Base-by-base conservation (phyloP, 2,888 invertebrate species). In the Drosophila setosimentum region DNA sequence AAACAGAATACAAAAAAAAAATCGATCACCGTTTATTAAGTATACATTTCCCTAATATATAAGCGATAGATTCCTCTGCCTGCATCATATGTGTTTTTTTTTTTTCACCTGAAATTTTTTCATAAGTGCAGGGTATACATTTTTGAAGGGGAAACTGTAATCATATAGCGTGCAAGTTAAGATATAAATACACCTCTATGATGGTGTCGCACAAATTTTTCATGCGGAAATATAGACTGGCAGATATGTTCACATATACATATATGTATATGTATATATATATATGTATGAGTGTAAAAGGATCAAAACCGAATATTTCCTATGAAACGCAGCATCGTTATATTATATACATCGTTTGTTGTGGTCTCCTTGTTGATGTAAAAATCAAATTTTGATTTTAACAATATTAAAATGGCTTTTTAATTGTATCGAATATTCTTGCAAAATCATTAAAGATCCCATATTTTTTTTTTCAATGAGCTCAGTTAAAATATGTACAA, bases 191-290 rank as follows among this genome's bases (percentile, higher is more conserved):
- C 3, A 69, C 24, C 53, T 61, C 59, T 49, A 60, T 60, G 37
- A 61, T 21, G 35, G 8, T 27, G 30, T 62, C 42, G 13, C 21
- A 1, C 21, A 67, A 58, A 42, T 16, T 53, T 45, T 49, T 49
- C 49, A 62, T 21, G 73, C 48, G 57, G 30, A 68, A 72, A 72
- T 59, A 24, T 48, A 21, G 5, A 30, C 54, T 49, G 54, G 29
- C 29, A 40, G 21, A 1, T 7, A 37, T 11, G 21, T 10, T 24
- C 0, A 5, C 13, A 24, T 24, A 2, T 40, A n/a, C 2, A 2
- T n/a, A 11, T 2, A 42, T 48, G 1, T 11, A 45, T n/a, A n/a
- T n/a, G n/a, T n/a, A n/a, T n/a, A n/a, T 18, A 6, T 5, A 10
- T 16, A 7, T 3, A 35, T 60, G 16, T n/a, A 10, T 6, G 24